Conservation (phyloP, 2,797 vertebrate genomes). For the Coregonus ussuriensis region DNA sequence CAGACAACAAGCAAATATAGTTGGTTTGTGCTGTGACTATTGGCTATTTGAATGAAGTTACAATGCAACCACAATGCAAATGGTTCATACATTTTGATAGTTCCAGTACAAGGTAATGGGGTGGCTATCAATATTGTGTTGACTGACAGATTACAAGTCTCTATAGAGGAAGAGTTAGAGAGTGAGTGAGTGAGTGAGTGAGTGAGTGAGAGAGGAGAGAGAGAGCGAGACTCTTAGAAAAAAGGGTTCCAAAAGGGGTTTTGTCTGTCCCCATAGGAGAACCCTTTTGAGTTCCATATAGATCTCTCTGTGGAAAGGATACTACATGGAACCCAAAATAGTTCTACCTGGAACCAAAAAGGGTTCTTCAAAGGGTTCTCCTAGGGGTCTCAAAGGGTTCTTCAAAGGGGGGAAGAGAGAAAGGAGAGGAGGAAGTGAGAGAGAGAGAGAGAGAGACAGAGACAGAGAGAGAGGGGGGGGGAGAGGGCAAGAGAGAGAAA, state of each 20-base stretch:
- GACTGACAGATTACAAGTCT: too few species aligned
- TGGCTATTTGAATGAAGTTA: neutral
- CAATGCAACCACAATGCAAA: neutral
- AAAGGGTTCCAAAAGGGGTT: too few species aligned
- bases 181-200: neutral
- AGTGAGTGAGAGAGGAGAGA: too few species aligned
- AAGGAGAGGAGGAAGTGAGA: neutral
- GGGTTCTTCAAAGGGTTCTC: neutral
- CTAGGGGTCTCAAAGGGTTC: too few species aligned
- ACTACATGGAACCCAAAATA: too few species aligned
- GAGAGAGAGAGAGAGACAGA: neutral
- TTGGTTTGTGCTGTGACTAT: neutral
- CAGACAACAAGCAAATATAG: slow-evolving; percentile 60
- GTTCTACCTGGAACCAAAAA: neutral
- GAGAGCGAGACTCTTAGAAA: too few species aligned
- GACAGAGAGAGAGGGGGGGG: neutral
- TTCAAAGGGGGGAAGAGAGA: too few species aligned
- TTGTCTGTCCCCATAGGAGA: too few species aligned
- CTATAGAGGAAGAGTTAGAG: neutral
- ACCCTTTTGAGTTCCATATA: too few species aligned
- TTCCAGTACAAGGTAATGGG: too few species aligned
- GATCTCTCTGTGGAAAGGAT: too few species aligned
- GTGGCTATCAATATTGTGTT: too few species aligned
- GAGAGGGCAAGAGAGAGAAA: neutral
- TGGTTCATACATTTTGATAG: neutral